These are phyloP conservation scores for Cyclophora punctaria DNA, from an alignment of 2,888 invertebrate genomes.

Conservation along the genomic window DNA sequence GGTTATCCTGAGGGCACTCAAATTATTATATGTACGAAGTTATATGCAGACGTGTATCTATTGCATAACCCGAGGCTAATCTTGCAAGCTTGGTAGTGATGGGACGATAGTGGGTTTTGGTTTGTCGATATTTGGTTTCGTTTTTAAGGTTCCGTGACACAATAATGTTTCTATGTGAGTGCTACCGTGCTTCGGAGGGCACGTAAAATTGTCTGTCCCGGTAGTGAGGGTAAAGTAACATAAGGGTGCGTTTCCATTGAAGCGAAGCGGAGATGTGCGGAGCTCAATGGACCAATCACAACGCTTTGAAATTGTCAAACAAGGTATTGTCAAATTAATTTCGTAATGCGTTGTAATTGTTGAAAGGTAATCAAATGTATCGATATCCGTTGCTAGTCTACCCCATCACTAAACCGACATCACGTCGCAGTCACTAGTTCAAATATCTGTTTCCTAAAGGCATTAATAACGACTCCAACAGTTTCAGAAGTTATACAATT, in stretches of 20 bases:
- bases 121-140: conserved; percentile 2
- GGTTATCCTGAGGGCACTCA: conserved; percentile 7
- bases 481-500: background rate
- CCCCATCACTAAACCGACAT: conserved; percentile 9
- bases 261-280: too few species aligned
- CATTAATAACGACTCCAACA: conserved; percentile 31
- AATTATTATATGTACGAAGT: too few species aligned
- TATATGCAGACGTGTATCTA: conserved; percentile 1
- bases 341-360: background rate
- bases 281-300: too few species aligned
- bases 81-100: conserved; percentile 27
- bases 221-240: too few species aligned
- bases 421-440: conserved; percentile 16
- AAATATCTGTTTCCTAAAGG: conserved; percentile 35
- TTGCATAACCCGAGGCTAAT: conserved; percentile 26
- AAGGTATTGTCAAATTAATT: background rate
- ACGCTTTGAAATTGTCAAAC: too few species aligned
- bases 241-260: too few species aligned
- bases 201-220: too few species aligned
- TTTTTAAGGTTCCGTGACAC: too few species aligned
- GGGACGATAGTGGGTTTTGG: conserved; percentile 1
- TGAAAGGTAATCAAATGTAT: background rate
- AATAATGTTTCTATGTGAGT: too few species aligned
- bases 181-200: too few species aligned
- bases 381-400: conserved; percentile 4